Evolutionary conservation across 2,113 vertebrate species (phyloP).

Genomic region (Pontoporia blainvillei): DNA sequence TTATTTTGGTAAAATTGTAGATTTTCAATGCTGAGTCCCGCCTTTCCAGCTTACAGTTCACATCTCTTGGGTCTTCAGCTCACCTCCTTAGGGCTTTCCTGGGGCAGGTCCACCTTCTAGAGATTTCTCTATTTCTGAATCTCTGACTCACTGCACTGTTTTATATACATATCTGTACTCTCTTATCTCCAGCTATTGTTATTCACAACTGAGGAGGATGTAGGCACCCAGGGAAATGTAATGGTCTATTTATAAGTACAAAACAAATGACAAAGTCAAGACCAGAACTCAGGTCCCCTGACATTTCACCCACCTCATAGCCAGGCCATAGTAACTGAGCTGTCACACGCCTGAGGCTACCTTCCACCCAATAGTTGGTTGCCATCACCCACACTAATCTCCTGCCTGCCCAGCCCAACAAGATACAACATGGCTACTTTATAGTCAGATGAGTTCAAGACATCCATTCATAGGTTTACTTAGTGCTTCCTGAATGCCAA

Average conservation of each 20-base stretch:
- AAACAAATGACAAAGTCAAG: neutral
- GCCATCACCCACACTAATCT: too few relatives aligned
- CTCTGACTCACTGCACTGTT: neutral
- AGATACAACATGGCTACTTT: neutral
- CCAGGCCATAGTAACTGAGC: neutral
- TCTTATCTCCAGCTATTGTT: neutral
- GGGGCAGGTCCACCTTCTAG: neutral
- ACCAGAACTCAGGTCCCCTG: neutral
- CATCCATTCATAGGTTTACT: neutral
- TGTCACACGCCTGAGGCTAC: too few relatives aligned
- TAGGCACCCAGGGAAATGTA: neutral
- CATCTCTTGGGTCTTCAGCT: neutral
- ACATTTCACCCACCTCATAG: neutral
- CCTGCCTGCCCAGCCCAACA: too few relatives aligned
- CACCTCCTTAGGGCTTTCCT: neutral
- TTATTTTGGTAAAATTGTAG: neutral
- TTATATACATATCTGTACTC: neutral
- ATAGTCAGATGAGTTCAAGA: neutral
- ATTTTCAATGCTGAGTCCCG: neutral
- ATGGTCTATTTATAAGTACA: neutral
- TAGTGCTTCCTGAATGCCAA: neutral
- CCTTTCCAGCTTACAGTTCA: neutral
- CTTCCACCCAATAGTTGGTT: fast-evolving
- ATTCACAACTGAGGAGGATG: too few relatives aligned
- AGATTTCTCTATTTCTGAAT: neutral